A percentile compares a stretch with the other conserved stretches of the same genome.
Evolutionary conservation across 2,113 vertebrate genomes (phyloP).

Genomic region (Callithrix jacchus): DNA sequence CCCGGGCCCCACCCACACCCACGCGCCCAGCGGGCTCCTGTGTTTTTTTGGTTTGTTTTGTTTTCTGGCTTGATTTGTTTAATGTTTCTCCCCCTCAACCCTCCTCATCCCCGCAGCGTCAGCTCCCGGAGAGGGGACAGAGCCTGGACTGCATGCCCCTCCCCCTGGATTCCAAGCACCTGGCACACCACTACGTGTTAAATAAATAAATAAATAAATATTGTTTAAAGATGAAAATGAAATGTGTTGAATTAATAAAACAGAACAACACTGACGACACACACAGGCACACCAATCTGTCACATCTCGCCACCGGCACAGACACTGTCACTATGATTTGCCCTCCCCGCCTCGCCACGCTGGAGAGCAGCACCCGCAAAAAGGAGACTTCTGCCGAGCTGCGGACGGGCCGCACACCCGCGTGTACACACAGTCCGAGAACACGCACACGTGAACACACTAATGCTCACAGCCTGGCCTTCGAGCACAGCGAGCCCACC

Average conservation of each 20-base stretch:
- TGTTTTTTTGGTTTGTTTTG: no score
- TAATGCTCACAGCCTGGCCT: background rate
- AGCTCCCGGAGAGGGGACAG: background rate
- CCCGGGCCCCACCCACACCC: background rate
- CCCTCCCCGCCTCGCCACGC: background rate
- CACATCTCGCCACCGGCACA: background rate
- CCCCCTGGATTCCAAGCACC: background rate
- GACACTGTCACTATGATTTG: background rate
- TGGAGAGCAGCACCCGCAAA: background rate
- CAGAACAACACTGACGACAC: background rate
- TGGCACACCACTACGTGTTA: background rate
- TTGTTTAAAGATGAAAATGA: no score
- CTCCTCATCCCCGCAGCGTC: rapidly evolving
- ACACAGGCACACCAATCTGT: background rate
- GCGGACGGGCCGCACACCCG: rapidly evolving
- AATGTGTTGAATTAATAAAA: background rate
- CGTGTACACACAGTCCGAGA: background rate
- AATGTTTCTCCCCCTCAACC: background rate
- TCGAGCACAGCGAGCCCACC: background rate
- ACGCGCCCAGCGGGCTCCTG: background rate
- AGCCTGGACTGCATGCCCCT: background rate
- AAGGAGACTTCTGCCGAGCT: background rate
- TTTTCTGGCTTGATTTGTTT: background rate
- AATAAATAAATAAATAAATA: background rate
- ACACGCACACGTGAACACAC: no score